Base-by-base conservation (phyloP, 2,797 vertebrate genomes). In the Perdix hodgsoniae region DNA sequence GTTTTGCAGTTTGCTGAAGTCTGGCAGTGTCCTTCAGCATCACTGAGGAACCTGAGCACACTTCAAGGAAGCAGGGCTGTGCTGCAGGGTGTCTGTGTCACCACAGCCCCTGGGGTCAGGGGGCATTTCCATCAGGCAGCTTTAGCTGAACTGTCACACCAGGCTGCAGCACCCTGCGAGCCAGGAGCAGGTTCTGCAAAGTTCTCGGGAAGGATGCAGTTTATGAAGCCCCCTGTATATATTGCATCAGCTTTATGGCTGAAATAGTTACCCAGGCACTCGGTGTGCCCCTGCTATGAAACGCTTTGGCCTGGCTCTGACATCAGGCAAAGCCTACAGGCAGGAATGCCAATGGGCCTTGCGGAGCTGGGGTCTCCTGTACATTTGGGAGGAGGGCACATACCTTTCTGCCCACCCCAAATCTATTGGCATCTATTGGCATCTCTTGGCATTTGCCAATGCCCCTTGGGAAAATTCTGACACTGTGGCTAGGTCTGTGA, bases 31-130 rank as follows among this genome's bases (percentile, higher is more conserved):
- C 33, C 27, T 74, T 86, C 49, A 66, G n/a, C 33, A 45, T 49
- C 5, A 0, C 14, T 14, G 73, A 57, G 24, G 69, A 78, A 4
- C 54, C 39, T 83, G n/a, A 10, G 69, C 16, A 69, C 33, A 49
- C 87, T 77, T 80, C 40, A 22, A 6, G 47, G 57, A 42, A 71
- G 31, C 29, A 29, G 47, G 59, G 27, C 50, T 73, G 74, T 5
- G 0, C n/a, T 33, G 22, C 17, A 66, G n/a, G 31, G 6, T 24
- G 29, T 40, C 54, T 27, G 11, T 1, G 1, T 66, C 1, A 0
- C 17, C 19, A 0, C 11, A 33, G 27, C 40, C 26, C 37, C 27
- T 10, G 31, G 65, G 15, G 10, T 65, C 72, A 61, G 6, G 52
- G 61, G 65, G 54, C 10, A 52, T 52, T 52, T 52, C 50, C 16